Percentiles rank a stretch among this genome's conserved stretches.
phyloP scores from a whole-genome alignment of 2,797 vertebrate genomes.

The Melanotaenia boesemani region DNA sequence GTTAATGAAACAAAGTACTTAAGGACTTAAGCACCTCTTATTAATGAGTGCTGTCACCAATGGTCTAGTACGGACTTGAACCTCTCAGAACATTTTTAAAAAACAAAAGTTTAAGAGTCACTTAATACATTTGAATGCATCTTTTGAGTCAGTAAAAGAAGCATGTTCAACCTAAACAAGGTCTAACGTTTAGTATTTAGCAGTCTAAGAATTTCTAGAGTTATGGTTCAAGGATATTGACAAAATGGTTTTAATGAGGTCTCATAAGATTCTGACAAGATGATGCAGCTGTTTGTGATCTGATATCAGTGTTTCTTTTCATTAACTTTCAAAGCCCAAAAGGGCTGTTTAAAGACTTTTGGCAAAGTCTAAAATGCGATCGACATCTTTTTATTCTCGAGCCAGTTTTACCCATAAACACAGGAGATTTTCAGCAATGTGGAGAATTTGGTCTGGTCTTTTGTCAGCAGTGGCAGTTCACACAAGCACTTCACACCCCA shows the following conservation, averaged over 20 bases:
- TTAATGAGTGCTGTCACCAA: neutral
- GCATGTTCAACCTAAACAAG: neutral
- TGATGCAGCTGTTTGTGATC: no score
- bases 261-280: neutral
- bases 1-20: neutral
- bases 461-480: no score
- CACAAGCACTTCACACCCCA: no score
- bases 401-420: no score
- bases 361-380: no score
- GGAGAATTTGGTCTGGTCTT: no score
- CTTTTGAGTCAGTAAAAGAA: neutral
- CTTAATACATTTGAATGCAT: neutral
- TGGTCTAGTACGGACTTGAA: conserved; percentile 12
- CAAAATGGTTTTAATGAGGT: neutral
- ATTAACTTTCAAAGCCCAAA: no score
- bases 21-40: neutral
- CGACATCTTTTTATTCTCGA: no score
- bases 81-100: neutral
- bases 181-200: neutral
- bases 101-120: neutral
- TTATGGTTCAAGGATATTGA: neutral
- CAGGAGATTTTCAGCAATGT: no score
- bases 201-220: neutral
- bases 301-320: no score
- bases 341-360: no score